These are phyloP conservation scores for Smittia sp. DNA, from an alignment of 2,888 invertebrate genomes.

Conservation along the genomic window DNA sequence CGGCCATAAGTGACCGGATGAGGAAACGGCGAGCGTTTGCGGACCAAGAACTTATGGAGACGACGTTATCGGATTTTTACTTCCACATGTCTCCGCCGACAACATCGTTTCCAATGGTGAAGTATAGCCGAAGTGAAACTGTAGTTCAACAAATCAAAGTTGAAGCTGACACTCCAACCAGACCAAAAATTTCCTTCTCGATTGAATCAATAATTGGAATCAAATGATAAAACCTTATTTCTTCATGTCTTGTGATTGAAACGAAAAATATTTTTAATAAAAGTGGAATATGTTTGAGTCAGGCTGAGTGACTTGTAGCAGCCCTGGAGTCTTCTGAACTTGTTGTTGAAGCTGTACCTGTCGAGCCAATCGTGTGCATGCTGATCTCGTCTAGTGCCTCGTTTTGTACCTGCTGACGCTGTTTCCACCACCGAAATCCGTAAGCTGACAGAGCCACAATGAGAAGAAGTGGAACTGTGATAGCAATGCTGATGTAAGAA, in stretches of 20 bases:
- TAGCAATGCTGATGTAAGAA: too few relatives aligned
- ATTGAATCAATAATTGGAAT: conserved; percentile 71
- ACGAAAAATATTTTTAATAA: neutral
- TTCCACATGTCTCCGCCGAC: neutral
- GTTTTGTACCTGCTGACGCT: too few relatives aligned
- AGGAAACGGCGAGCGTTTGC: conserved; percentile 35
- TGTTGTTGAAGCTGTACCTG: too few relatives aligned
- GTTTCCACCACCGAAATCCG: too few relatives aligned
- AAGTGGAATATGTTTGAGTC: too few relatives aligned
- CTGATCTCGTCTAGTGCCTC: too few relatives aligned
- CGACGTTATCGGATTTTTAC: conserved; percentile 29
- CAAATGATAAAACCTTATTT: conserved; percentile 48
- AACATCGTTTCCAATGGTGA: neutral
- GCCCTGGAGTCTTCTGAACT: too few relatives aligned
- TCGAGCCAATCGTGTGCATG: too few relatives aligned
- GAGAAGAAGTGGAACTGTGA: too few relatives aligned
- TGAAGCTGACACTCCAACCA: conserved; percentile 27
- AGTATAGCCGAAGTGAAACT: neutral
- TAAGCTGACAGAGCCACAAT: too few relatives aligned
- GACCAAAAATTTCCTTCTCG: conserved; percentile 59
- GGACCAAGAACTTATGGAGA: conserved; percentile 25
- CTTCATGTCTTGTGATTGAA: neutral
- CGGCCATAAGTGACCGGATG: conserved; percentile 21
- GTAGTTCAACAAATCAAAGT: neutral
- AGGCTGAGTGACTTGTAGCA: too few relatives aligned